Conservation (phyloP, 2,797 vertebrate genomes). For the Antennarius maculatus region DNA sequence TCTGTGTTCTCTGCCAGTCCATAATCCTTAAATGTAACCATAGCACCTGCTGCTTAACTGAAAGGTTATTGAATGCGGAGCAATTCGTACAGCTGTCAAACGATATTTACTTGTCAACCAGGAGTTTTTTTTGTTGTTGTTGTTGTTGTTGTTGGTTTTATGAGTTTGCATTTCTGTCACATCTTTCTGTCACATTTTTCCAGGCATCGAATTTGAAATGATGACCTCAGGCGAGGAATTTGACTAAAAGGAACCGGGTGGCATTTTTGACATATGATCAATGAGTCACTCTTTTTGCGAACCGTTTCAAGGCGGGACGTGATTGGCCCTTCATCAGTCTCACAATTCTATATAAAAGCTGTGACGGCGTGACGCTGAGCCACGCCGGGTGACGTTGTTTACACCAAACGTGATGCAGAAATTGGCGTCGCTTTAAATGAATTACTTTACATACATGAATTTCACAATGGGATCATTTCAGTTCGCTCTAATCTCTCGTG, state of each 20-base stretch:
- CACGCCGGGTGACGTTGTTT: no score
- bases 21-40: constrained; percentile 68
- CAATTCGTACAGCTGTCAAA: constrained; percentile 66
- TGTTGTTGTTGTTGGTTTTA: constrained; percentile 22
- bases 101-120: constrained; percentile 31
- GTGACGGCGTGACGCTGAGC: no score
- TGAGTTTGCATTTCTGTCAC: not conserved
- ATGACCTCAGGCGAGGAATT: constrained; percentile 18
- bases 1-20: constrained; percentile 67
- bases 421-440: no score
- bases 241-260: constrained; percentile 14
- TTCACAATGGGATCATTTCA: no score
- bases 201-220: not conserved
- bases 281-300: constrained; percentile 46
- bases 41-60: constrained; percentile 77
- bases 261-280: constrained; percentile 54
- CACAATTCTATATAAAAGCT: no score
- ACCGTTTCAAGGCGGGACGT: constrained; percentile 19
- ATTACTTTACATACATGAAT: no score
- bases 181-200: constrained; percentile 10
- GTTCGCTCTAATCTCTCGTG: no score
- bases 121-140: no score
- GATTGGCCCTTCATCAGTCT: no score
- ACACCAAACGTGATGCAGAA: no score
- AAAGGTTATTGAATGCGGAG: constrained; percentile 74